A percentile compares a stretch with the other conserved stretches of the same genome.
Evolutionary conservation across 2,797 vertebrate genomes (phyloP).

Genomic region (Paguma larvata): DNA sequence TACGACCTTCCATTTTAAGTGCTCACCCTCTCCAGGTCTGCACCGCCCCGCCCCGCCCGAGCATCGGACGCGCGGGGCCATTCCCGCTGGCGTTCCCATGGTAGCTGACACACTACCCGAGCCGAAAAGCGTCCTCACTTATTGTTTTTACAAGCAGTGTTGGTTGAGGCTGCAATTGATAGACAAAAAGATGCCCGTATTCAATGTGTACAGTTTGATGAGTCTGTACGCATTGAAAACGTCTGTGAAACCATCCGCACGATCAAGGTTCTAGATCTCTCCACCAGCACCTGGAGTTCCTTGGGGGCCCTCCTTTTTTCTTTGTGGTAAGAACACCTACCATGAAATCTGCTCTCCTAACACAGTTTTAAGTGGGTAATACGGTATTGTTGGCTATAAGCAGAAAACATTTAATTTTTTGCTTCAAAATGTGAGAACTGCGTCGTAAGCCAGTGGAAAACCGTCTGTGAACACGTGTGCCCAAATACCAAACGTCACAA

Average conservation of each 20-base stretch:
- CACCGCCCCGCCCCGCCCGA: neutral
- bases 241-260: neutral
- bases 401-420: constrained; percentile 55
- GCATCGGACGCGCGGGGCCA: neutral
- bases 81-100: neutral
- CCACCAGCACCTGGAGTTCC: neutral
- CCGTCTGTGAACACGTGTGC: constrained; percentile 59
- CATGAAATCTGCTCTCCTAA: neutral
- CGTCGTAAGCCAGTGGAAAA: constrained; percentile 63
- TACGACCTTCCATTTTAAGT: neutral
- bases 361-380: neutral
- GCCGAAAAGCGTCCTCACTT: neutral
- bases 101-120: neutral
- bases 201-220: neutral
- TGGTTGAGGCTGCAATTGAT: neutral
- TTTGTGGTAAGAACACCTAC: neutral
- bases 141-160: neutral
- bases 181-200: neutral
- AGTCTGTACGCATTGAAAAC: neutral
- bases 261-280: neutral
- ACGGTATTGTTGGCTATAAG: neutral
- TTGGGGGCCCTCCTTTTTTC: neutral
- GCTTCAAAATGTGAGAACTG: constrained; percentile 59
- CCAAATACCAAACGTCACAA: constrained; percentile 41
- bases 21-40: neutral